Evolutionary conservation across 2,113 vertebrate genomes (phyloP).

Genomic region (Perognathus longimembris): DNA sequence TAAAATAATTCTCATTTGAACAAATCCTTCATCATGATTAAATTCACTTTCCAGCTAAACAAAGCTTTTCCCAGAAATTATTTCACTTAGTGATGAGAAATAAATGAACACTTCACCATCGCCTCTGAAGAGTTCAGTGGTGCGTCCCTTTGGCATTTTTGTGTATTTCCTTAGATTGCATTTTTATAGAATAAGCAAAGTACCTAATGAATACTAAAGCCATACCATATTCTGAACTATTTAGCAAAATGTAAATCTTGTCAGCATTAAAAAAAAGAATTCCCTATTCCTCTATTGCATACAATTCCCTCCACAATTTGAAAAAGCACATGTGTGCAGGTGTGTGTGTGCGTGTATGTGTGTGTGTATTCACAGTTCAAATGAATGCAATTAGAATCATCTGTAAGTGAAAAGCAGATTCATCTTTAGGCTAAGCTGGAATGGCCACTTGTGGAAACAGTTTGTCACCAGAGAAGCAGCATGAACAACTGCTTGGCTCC

Average conservation of each 20-base stretch:
- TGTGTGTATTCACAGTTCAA: background rate
- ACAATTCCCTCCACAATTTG: conserved; percentile 70
- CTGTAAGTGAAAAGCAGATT: conserved; percentile 44
- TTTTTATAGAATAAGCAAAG: conserved; percentile 76
- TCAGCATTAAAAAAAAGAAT: conserved; percentile 62
- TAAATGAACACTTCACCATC: conserved; percentile 61
- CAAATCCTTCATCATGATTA: conserved; percentile 66
- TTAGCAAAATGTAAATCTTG: conserved; percentile 81
- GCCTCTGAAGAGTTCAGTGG: conserved; percentile 70
- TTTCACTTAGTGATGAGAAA: conserved; percentile 80
- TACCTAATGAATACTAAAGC: conserved; percentile 79
- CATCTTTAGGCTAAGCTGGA: background rate
- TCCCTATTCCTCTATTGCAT: conserved; percentile 70
- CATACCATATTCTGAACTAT: conserved; percentile 73
- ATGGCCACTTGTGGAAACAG: background rate
- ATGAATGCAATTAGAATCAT: background rate
- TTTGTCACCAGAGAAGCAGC: background rate
- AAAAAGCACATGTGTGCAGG: background rate
- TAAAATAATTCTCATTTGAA: conserved; percentile 77
- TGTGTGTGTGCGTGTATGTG: no score
- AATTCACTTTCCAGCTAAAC: conserved; percentile 68
- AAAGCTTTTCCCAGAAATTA: conserved; percentile 72
- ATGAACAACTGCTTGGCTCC: background rate
- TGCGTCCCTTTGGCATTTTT: conserved; percentile 74
- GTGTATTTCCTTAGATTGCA: conserved; percentile 80